A percentile compares a stretch with the other conserved stretches of the same genome.
Evolutionary conservation across 2,797 vertebrate genomes (phyloP).

Genomic region (Eleutherodactylus coqui): DNA sequence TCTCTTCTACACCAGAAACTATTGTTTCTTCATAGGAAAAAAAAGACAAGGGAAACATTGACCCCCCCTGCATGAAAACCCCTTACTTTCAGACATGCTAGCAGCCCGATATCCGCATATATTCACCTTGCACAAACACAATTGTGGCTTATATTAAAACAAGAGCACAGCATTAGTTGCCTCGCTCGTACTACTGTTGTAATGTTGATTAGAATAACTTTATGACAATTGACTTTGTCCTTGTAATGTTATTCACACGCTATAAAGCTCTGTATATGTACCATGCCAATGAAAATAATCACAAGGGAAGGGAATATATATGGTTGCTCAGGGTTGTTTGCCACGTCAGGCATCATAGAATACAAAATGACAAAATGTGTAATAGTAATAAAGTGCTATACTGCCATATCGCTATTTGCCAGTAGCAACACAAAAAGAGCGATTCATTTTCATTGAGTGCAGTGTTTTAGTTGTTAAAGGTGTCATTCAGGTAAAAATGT

Average conservation of each 20-base stretch:
- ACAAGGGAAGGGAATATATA: neutral
- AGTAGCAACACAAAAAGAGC: too few relatives aligned
- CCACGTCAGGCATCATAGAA: neutral
- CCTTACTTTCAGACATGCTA: neutral
- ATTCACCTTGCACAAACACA: neutral
- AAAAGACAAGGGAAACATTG: neutral
- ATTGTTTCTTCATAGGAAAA: neutral
- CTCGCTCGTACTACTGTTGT: neutral
- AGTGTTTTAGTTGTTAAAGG: too few relatives aligned
- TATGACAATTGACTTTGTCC: conserved; percentile 3
- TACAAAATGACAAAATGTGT: too few relatives aligned
- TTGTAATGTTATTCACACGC: conserved; percentile 15
- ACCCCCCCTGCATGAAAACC: neutral
- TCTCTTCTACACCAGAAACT: neutral
- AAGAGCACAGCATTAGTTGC: neutral
- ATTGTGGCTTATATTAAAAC: neutral
- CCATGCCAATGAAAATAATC: neutral
- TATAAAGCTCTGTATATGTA: neutral
- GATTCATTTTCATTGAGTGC: too few relatives aligned
- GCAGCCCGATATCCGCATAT: neutral
- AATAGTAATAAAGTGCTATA: too few relatives aligned
- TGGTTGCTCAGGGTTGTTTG: neutral
- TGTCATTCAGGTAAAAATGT: too few relatives aligned
- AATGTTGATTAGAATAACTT: neutral
- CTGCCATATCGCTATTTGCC: too few relatives aligned